These are phyloP conservation scores for Micrasema longulum DNA, from an alignment of 1,140 invertebrate genomes.

Conservation along the genomic window DNA sequence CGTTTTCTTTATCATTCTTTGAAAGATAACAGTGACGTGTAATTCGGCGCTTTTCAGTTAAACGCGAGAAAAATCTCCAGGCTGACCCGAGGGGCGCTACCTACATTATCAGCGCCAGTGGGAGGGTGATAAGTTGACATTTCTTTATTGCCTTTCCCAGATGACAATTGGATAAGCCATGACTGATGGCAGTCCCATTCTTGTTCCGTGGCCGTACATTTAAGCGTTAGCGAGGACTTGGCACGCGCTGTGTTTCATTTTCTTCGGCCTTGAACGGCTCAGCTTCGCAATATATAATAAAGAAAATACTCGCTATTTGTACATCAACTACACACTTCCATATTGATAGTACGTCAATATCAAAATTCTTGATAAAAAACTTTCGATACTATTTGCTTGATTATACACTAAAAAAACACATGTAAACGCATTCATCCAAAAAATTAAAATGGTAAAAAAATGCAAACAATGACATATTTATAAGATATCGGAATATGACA, in stretches of 20 bases:
- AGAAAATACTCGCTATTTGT: too few relatives aligned
- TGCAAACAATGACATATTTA: too few relatives aligned
- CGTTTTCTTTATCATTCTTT: slow-evolving; percentile 24
- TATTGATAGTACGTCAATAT: too few relatives aligned
- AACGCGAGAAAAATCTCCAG: slow-evolving; percentile 38
- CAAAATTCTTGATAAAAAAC: too few relatives aligned
- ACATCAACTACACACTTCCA: too few relatives aligned
- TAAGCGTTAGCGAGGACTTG: background rate
- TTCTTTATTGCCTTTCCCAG: slow-evolving; percentile 55
- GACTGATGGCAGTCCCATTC: slow-evolving; percentile 42
- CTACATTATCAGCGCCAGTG: slow-evolving; percentile 38
- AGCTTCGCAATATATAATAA: too few relatives aligned
- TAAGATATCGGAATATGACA: too few relatives aligned
- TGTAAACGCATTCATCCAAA: too few relatives aligned
- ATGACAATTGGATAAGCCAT: slow-evolving; percentile 55
- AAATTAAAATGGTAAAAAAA: too few relatives aligned
- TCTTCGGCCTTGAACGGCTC: too few relatives aligned
- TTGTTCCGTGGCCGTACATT: background rate
- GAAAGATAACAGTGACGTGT: slow-evolving; percentile 24
- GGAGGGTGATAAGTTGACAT: slow-evolving; percentile 50
- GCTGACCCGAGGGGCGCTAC: slow-evolving; percentile 44
- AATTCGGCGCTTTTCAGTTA: slow-evolving; percentile 17
- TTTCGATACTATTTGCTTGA: too few relatives aligned
- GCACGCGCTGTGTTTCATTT: background rate
- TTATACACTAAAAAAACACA: too few relatives aligned